These are phyloP conservation scores for Haliclystus octoradiatus DNA, from an alignment of 30 jellyfish, hydroid and myxozoan genomes.

Conservation along the genomic window DNA sequence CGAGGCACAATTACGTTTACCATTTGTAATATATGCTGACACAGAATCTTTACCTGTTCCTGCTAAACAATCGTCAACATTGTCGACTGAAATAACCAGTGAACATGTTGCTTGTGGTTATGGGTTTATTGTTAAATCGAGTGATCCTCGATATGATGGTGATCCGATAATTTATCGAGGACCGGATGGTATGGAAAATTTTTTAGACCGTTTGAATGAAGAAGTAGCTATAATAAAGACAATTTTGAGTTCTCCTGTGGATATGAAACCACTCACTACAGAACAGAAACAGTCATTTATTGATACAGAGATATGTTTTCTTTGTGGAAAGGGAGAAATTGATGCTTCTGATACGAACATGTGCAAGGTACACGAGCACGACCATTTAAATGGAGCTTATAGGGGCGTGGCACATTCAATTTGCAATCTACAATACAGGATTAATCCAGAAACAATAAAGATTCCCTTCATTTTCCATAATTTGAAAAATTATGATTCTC, in stretches of 20 bases:
- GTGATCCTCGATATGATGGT: conserved; percentile 11
- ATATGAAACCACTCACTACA: neutral
- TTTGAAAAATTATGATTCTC: conserved; percentile 39
- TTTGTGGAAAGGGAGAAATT: conserved; percentile 23
- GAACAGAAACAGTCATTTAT: neutral
- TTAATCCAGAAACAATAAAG: conserved; percentile 24
- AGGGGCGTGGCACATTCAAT: too few relatives aligned
- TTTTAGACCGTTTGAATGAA: neutral
- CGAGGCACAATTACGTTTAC: neutral
- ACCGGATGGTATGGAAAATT: neutral
- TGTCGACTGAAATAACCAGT: conserved; percentile 5
- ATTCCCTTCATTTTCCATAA: conserved; percentile 57
- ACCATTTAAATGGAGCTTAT: too few relatives aligned
- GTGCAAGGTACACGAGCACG: too few relatives aligned
- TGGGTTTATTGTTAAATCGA: conserved; percentile 19
- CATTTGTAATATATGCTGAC: neutral
- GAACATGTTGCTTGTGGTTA: conserved; percentile 29
- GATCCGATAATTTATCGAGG: conserved; percentile 31
- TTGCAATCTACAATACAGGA: too few relatives aligned
- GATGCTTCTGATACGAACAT: too few relatives aligned
- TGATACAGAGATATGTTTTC: conserved; percentile 3
- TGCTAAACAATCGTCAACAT: neutral
- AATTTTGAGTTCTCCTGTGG: neutral
- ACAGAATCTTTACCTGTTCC: neutral
- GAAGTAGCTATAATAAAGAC: neutral